Percentiles rank a stretch among this genome's conserved stretches.
Evolutionary conservation across 1,140 invertebrate genomes (phyloP).

Genomic region (Manduca sexta): DNA sequence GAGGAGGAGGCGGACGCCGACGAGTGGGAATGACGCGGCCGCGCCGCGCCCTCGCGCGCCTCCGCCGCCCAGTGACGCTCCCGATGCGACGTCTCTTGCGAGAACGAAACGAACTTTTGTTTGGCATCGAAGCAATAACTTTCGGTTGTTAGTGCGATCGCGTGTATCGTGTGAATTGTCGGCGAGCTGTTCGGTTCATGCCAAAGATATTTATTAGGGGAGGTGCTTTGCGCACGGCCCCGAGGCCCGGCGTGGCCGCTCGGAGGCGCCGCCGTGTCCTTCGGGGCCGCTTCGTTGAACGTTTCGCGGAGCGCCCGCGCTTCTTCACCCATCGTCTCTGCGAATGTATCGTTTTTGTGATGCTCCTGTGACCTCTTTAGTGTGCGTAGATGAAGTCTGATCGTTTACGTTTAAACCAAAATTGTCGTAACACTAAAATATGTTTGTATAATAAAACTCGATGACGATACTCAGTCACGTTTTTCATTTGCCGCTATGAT

Average conservation of each 20-base stretch:
- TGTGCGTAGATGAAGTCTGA: slow-evolving; percentile 52
- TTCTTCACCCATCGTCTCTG: slow-evolving; percentile 22
- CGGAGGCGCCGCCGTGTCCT: too few species aligned
- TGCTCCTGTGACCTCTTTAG: slow-evolving; percentile 45
- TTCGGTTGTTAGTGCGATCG: slow-evolving; percentile 45
- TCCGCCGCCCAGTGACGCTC: slow-evolving; percentile 13
- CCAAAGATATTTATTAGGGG: slow-evolving; percentile 71
- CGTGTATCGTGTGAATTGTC: slow-evolving; percentile 57
- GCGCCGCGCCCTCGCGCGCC: slow-evolving; percentile 7
- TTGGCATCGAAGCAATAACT: slow-evolving; percentile 45
- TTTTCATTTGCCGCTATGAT: slow-evolving; percentile 67
- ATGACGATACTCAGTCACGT: slow-evolving; percentile 68
- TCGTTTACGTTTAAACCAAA: slow-evolving; percentile 53
- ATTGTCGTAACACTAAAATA: slow-evolving; percentile 46
- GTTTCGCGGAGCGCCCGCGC: slow-evolving; percentile 31
- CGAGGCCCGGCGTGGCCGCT: slow-evolving; percentile 1
- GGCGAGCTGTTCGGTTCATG: slow-evolving; percentile 67
- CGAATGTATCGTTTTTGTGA: slow-evolving; percentile 38
- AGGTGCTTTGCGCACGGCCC: slow-evolving; percentile 41
- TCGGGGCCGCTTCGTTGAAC: slow-evolving; percentile 20
- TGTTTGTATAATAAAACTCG: slow-evolving; percentile 61
- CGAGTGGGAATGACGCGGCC: slow-evolving; percentile 29
- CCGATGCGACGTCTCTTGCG: slow-evolving; percentile 13
- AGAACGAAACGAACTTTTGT: slow-evolving; percentile 23
- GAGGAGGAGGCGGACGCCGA: slow-evolving; percentile 22